A percentile compares a stretch with the other conserved stretches of the same genome.
These are phyloP conservation scores for Neodiprion virginianus DNA, from an alignment of 1,140 invertebrate species.

Conservation along the genomic window DNA sequence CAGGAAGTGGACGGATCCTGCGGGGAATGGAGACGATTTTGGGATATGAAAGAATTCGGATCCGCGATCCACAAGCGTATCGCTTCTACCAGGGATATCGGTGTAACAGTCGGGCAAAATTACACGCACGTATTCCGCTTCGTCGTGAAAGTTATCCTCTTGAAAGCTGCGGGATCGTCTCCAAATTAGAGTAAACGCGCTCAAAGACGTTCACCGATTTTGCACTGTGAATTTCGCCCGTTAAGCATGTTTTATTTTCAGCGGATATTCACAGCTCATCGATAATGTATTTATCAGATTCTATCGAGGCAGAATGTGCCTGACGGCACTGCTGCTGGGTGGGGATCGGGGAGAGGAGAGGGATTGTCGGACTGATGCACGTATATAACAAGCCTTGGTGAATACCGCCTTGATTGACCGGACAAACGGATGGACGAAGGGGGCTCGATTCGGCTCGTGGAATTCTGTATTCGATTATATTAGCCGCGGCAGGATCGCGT, in stretches of 20 bases:
- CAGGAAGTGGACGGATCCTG: too few relatives aligned
- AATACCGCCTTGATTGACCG: slow-evolving; percentile 5
- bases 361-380: background rate
- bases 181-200: background rate
- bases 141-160: background rate
- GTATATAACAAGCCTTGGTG: background rate
- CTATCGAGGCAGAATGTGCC: background rate
- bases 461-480: slow-evolving; percentile 1
- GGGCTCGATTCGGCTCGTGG: background rate
- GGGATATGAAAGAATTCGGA: background rate
- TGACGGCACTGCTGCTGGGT: too few relatives aligned
- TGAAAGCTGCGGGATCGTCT: background rate
- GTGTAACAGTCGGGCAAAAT: background rate
- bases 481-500: background rate
- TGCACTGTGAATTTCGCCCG: background rate
- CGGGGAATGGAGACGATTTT: too few relatives aligned
- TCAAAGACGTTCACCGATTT: background rate
- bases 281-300: background rate
- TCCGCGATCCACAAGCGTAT: background rate
- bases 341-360: background rate
- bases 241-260: background rate
- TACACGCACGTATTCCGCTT: background rate
- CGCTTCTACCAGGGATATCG: background rate
- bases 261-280: background rate
- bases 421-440: slow-evolving; percentile 6